Percentiles rank a stretch among this genome's conserved stretches.
phyloP scores from a whole-genome alignment of 2,113 vertebrate genomes.

The Opisthocomus hoazin region DNA sequence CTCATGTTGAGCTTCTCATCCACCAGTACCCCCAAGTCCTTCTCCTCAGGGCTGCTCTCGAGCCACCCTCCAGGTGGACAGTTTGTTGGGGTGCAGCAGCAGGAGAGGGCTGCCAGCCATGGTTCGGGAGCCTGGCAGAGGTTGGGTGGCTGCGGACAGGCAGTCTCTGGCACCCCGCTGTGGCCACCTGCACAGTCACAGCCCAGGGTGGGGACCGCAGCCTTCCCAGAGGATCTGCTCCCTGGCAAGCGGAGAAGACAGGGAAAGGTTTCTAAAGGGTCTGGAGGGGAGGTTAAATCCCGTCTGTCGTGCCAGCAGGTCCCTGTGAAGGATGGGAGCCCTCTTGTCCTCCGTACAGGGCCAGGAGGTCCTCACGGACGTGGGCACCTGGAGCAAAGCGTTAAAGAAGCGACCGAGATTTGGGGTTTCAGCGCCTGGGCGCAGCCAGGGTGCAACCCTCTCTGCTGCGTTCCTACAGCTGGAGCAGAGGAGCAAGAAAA shows the following conservation, averaged over 20 bases:
- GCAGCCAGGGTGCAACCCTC: neutral
- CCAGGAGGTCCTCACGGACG: neutral
- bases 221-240: accelerated
- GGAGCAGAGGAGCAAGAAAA: neutral
- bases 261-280: neutral
- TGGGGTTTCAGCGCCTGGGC: neutral
- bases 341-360: neutral
- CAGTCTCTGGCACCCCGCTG: slow-evolving; percentile 51
- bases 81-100: neutral
- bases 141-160: neutral
- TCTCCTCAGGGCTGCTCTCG: too few relatives aligned
- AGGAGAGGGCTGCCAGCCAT: accelerated
- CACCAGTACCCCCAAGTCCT: too few relatives aligned
- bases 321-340: neutral
- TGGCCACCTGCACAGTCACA: slow-evolving; percentile 16
- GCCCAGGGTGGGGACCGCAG: neutral
- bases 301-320: accelerated
- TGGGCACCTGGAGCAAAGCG: neutral
- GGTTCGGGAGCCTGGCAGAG: neutral
- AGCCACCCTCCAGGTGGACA: too few relatives aligned
- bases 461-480: neutral
- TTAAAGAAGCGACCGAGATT: neutral
- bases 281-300: neutral
- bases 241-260: accelerated
- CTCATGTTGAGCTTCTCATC: too few relatives aligned